Conservation (phyloP, 2,113 vertebrate genomes). For the Murina feae region DNA sequence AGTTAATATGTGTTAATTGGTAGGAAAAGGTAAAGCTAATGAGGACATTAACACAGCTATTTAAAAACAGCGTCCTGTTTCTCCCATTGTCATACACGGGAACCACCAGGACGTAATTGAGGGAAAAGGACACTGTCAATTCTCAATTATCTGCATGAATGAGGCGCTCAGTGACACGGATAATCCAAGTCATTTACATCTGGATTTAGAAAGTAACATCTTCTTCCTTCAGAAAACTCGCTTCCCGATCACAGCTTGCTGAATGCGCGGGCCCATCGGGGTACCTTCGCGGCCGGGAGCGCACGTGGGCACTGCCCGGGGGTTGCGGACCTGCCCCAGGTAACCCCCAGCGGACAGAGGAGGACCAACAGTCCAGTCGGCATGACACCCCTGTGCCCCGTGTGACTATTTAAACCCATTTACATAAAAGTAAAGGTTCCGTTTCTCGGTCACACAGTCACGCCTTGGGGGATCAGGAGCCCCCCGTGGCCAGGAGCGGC, state of each 20-base stretch:
- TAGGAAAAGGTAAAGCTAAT: slow-evolving; percentile 74
- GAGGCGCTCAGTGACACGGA: slow-evolving; percentile 75
- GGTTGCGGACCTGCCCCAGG: not conserved
- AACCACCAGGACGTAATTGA: slow-evolving; percentile 74
- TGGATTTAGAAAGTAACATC: slow-evolving; percentile 76
- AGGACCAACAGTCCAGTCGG: rapidly evolving
- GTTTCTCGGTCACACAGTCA: not conserved
- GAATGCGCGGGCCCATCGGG: not conserved
- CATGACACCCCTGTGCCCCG: rapidly evolving
- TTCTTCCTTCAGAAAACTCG: slow-evolving; percentile 69
- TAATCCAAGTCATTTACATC: slow-evolving; percentile 78
- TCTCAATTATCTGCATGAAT: slow-evolving; percentile 78
- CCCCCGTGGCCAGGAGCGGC: not conserved
- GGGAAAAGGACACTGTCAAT: slow-evolving; percentile 77
- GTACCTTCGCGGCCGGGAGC: not conserved
- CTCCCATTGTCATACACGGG: slow-evolving; percentile 53
- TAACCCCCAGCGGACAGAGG: not conserved
- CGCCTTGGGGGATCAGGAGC: rapidly evolving
- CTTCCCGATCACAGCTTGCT: slow-evolving; percentile 59
- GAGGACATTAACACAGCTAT: slow-evolving; percentile 76
- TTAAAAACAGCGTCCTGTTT: slow-evolving; percentile 66
- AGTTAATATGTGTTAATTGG: slow-evolving; percentile 71
- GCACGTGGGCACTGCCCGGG: rapidly evolving
- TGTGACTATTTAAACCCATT: not conserved
- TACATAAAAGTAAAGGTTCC: not conserved